These are phyloP conservation scores for Meteorus cinctellus DNA, from an alignment of 2,888 invertebrate species.

Conservation along the genomic window DNA sequence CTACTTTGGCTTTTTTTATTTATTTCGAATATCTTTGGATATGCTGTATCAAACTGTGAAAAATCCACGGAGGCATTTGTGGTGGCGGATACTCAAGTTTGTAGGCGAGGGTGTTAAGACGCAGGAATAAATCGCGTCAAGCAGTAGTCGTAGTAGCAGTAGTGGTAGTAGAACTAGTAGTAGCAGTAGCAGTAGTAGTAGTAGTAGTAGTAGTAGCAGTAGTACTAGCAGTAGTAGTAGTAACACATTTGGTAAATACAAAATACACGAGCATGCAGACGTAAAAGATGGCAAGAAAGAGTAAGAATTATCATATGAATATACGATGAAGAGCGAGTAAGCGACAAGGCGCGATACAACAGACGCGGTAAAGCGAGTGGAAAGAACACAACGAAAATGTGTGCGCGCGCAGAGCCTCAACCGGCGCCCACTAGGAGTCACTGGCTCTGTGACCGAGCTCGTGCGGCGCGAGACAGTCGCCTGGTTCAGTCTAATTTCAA, in stretches of 20 bases:
- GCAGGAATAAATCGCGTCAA: slow-evolving; percentile 7
- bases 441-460: slow-evolving; percentile 72
- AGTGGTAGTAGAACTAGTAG: background rate
- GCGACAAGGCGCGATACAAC: slow-evolving; percentile 39
- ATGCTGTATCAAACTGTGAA: background rate
- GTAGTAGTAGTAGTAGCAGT: too few relatives aligned
- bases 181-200: background rate
- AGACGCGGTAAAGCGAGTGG: slow-evolving; percentile 35
- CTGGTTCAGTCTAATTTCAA: slow-evolving; percentile 73
- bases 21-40: background rate
- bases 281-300: background rate
- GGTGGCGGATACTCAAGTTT: slow-evolving; percentile 6
- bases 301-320: background rate
- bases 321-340: slow-evolving; percentile 29
- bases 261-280: background rate
- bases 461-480: slow-evolving; percentile 66
- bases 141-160: background rate
- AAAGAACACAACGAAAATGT: slow-evolving; percentile 22
- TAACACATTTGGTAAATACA: background rate
- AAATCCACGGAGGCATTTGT: background rate
- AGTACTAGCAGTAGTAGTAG: background rate
- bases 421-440: slow-evolving; percentile 71
- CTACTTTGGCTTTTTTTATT: background rate
- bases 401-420: slow-evolving; percentile 69
- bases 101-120: background rate